These are phyloP conservation scores for Oryzias dopingdopingensis DNA, from an alignment of 2,797 vertebrate genomes.

Conservation along the genomic window DNA sequence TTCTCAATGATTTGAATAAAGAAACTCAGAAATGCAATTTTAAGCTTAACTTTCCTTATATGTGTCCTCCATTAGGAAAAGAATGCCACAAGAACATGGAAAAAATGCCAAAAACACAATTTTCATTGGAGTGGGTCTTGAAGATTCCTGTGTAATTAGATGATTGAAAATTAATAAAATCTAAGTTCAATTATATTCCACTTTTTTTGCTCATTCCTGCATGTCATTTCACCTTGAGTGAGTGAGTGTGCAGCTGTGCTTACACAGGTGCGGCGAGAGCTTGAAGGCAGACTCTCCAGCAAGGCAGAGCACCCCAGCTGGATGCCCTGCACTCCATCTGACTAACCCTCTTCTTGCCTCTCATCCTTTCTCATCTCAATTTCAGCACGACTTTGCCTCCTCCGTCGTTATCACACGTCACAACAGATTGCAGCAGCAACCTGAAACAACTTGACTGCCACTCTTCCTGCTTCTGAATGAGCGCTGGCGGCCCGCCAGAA, in stretches of 20 bases:
- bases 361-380: conserved; percentile 55
- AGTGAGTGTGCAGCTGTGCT: conserved; percentile 53
- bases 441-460: conserved; percentile 42
- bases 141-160: no score
- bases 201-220: conserved; percentile 7
- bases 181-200: conserved; percentile 20
- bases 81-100: no score
- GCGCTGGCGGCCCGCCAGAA: conserved; percentile 45
- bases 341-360: conserved; percentile 62
- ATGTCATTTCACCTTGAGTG: conserved; percentile 14
- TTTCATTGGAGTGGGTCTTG: no score
- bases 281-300: conserved; percentile 56
- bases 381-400: conserved; percentile 45
- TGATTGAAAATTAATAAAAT: no score
- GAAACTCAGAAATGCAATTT: no score
- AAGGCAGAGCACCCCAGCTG: conserved; percentile 67
- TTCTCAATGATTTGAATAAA: no score
- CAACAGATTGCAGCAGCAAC: conserved; percentile 51
- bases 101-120: no score
- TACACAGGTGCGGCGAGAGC: conserved; percentile 69
- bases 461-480: conserved; percentile 42
- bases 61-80: no score
- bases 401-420: conserved; percentile 59
- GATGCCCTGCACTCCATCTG: conserved; percentile 65
- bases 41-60: no score